Conservation (phyloP, 2,888 invertebrate genomes). For the Agrilus mali region DNA sequence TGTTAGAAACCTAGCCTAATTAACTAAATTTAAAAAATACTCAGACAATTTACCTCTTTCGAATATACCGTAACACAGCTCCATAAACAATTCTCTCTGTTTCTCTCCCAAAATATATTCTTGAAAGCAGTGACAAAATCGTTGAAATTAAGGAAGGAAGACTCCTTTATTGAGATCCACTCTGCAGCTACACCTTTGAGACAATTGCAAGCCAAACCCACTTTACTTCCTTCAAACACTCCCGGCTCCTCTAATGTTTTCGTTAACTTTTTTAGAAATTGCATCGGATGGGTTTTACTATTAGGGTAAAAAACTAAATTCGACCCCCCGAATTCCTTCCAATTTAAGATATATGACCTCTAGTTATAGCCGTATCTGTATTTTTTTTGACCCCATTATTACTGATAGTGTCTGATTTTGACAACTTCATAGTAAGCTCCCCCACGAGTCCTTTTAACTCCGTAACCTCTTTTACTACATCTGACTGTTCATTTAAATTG, state of each 20-base stretch:
- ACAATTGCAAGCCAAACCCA: not conserved
- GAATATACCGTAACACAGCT: conserved; percentile 1
- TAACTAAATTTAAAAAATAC: conserved; percentile 4
- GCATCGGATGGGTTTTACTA: not conserved
- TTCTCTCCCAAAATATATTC: conserved; percentile 4
- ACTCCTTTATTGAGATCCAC: conserved; percentile 2
- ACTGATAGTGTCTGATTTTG: too few relatives aligned
- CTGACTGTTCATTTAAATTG: too few relatives aligned
- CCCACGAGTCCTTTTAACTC: too few relatives aligned
- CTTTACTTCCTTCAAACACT: not conserved
- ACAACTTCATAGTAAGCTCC: too few relatives aligned
- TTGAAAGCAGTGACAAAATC: conserved; percentile 1
- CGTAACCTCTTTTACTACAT: too few relatives aligned
- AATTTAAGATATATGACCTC: conserved; percentile 1
- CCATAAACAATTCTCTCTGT: conserved; percentile 1
- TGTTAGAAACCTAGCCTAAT: conserved; percentile 1
- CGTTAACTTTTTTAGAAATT: conserved; percentile 3
- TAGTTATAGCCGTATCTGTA: too few relatives aligned
- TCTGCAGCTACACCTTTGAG: conserved; percentile 1
- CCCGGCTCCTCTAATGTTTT: conserved; percentile 1
- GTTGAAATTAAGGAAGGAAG: not conserved
- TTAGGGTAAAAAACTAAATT: conserved; percentile 1
- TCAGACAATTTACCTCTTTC: conserved; percentile 1
- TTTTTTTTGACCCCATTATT: too few relatives aligned
- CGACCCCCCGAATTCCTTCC: conserved; percentile 4